Percentiles rank a stretch among this genome's conserved stretches.
phyloP scores from a whole-genome alignment of 2,888 invertebrate species.

The Ellobium chinense region DNA sequence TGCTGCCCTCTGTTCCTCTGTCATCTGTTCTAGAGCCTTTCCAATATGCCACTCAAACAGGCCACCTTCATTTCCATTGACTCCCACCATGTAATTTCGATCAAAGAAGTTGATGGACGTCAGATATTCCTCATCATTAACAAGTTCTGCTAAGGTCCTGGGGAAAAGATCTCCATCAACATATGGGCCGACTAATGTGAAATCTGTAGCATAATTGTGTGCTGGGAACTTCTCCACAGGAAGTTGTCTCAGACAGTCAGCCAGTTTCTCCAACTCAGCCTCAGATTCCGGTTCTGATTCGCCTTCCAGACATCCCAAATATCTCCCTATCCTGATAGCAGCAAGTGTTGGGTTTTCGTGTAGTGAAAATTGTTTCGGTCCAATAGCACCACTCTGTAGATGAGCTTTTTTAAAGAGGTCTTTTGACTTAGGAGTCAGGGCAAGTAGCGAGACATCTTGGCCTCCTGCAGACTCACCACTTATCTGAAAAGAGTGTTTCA shows the following conservation, averaged over 20 bases:
- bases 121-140: slow-evolving; percentile 37
- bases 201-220: background rate
- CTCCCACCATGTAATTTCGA: slow-evolving; percentile 24
- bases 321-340: background rate
- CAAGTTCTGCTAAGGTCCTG: background rate
- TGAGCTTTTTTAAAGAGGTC: slow-evolving; percentile 20
- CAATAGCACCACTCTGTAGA: slow-evolving; percentile 26
- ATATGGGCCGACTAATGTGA: slow-evolving; percentile 2
- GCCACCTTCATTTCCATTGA: slow-evolving; percentile 36
- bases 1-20: background rate
- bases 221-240: no score
- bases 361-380: background rate
- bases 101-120: slow-evolving; percentile 41
- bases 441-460: slow-evolving; percentile 7
- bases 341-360: background rate
- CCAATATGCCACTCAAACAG: background rate
- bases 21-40: background rate
- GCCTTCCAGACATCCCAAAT: background rate
- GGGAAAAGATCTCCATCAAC: slow-evolving; percentile 42
- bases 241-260: slow-evolving; percentile 1
- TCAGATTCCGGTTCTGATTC: slow-evolving; percentile 23
- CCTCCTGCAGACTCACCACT: slow-evolving; percentile 34
- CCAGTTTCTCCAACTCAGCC: slow-evolving; percentile 19
- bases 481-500: slow-evolving; percentile 7
- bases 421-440: background rate